Evolutionary conservation across 2,888 invertebrate genomes (phyloP).

Genomic region (Cephonodes hylas): DNA sequence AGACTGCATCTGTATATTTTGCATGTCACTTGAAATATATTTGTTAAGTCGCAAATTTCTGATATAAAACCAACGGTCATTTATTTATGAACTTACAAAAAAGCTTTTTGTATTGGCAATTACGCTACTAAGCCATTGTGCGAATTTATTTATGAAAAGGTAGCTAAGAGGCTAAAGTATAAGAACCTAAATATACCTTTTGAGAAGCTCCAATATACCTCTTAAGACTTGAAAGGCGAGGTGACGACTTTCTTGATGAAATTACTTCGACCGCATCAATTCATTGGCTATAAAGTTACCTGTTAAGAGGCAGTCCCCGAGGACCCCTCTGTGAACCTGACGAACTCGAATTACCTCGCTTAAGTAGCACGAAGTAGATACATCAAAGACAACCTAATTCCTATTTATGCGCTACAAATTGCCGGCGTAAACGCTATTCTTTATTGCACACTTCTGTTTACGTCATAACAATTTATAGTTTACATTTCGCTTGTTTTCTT

Average conservation of each 20-base stretch:
- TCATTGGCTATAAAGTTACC: conserved; percentile 65
- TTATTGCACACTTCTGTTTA: conserved; percentile 25
- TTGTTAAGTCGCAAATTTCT: no score
- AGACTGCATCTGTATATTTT: no score
- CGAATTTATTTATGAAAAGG: no score
- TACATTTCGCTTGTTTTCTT: conserved; percentile 18
- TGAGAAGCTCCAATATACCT: background rate
- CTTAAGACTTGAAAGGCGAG: background rate
- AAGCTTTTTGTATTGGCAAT: no score
- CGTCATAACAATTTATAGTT: conserved; percentile 24
- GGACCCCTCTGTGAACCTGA: conserved; percentile 58
- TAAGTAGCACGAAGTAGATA: conserved; percentile 46
- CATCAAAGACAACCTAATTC: conserved; percentile 46
- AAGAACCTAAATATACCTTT: background rate
- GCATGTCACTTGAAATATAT: no score
- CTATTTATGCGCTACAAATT: conserved; percentile 31
- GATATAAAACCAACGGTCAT: no score
- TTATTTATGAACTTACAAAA: no score
- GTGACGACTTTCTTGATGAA: conserved; percentile 42
- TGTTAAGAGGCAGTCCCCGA: conserved; percentile 54
- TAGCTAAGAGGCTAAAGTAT: background rate
- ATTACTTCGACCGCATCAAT: conserved; percentile 70
- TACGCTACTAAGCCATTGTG: no score
- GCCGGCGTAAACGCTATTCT: conserved; percentile 21
- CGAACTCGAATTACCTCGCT: conserved; percentile 61